phyloP scores from a whole-genome alignment of 2,888 invertebrate genomes.

The Drosophila robusta region DNA sequence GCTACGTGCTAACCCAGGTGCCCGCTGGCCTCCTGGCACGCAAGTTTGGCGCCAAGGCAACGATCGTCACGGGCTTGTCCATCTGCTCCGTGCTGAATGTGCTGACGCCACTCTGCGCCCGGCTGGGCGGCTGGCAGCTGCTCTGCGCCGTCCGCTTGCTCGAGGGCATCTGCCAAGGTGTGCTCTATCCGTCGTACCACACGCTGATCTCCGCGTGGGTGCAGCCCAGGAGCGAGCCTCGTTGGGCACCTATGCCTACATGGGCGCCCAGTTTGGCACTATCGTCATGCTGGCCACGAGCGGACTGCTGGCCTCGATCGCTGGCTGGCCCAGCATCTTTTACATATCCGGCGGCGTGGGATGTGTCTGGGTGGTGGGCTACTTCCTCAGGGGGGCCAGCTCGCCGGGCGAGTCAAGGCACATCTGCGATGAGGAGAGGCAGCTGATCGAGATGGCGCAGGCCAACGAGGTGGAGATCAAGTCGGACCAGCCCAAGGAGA shows the following conservation, averaged over 20 bases:
- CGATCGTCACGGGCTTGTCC: slow-evolving; percentile 86
- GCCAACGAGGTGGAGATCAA: slow-evolving; percentile 59
- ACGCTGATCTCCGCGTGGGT: slow-evolving; percentile 91
- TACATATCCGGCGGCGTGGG: slow-evolving; percentile 87
- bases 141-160: slow-evolving; percentile 88
- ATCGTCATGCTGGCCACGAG: slow-evolving; percentile 89
- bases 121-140: slow-evolving; percentile 87
- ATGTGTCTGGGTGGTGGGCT: slow-evolving; percentile 86
- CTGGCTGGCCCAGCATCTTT: slow-evolving; percentile 89
- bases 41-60: slow-evolving; percentile 88
- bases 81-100: slow-evolving; percentile 89
- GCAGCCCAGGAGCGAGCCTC: slow-evolving; percentile 87
- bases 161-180: slow-evolving; percentile 91
- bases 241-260: slow-evolving; percentile 87
- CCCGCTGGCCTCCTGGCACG: slow-evolving; percentile 90
- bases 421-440: slow-evolving; percentile 88
- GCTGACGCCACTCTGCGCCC: slow-evolving; percentile 89
- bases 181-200: slow-evolving; percentile 90
- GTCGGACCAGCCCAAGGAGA: slow-evolving; percentile 47
- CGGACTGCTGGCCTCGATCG: slow-evolving; percentile 88
- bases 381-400: slow-evolving; percentile 87
- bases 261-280: slow-evolving; percentile 89
- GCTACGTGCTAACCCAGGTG: slow-evolving; percentile 88
- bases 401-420: slow-evolving; percentile 87
- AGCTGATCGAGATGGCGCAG: slow-evolving; percentile 88